Percentiles rank a stretch among this genome's conserved stretches.
Conservation (phyloP, 2,113 vertebrate genomes). For the Rhinoderma darwinii region DNA sequence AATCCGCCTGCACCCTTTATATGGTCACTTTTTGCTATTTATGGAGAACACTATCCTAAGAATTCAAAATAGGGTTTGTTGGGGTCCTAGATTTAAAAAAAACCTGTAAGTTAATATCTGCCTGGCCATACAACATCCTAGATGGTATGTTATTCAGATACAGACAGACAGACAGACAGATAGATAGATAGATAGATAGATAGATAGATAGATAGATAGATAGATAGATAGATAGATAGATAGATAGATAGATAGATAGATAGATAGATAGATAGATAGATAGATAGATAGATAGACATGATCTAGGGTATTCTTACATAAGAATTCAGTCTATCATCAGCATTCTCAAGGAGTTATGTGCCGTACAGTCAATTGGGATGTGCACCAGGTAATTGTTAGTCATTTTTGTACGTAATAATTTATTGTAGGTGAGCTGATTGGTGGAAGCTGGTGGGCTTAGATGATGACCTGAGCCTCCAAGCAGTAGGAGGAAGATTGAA, state of each 20-base stretch:
- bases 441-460: conserved; percentile 16
- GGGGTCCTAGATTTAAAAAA: not conserved
- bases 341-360: not conserved
- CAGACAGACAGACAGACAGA: not conserved
- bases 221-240: no score
- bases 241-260: not conserved
- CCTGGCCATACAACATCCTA: no score
- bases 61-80: not conserved
- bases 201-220: not conserved
- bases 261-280: not conserved
- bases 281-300: not conserved
- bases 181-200: not conserved
- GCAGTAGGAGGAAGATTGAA: conserved; percentile 19
- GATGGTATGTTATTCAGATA: no score
- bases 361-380: not conserved
- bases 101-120: no score
- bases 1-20: not conserved
- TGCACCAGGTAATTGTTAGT: not conserved
- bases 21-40: not conserved
- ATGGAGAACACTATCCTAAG: not conserved
- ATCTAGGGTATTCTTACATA: not conserved
- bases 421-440: conserved; percentile 10
- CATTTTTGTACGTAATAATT: not conserved
- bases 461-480: conserved; percentile 9
- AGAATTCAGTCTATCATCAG: not conserved